phyloP scores from a whole-genome alignment of 2,113 vertebrate genomes.

The Anseranas semipalmata region DNA sequence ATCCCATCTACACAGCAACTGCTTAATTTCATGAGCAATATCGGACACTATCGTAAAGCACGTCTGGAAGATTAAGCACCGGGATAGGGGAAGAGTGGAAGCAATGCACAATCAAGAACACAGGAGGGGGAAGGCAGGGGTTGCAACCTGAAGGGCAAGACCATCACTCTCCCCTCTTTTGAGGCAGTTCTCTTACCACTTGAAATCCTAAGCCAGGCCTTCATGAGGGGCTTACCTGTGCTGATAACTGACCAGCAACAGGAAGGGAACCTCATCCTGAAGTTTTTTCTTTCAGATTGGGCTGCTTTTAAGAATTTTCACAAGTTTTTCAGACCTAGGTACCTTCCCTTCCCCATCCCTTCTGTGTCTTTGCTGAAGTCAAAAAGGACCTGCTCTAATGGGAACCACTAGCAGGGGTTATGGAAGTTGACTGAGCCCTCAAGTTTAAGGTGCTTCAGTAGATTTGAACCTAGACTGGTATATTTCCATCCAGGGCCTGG shows the following conservation, averaged over 20 bases:
- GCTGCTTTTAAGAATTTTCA: background rate
- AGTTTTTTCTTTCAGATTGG: background rate
- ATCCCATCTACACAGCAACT: background rate
- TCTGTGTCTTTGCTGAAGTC: background rate
- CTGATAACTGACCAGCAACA: background rate
- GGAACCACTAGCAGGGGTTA: background rate
- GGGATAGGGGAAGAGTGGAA: background rate
- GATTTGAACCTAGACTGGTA: background rate
- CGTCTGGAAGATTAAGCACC: rapidly evolving
- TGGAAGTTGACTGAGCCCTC: rapidly evolving
- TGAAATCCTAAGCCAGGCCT: background rate
- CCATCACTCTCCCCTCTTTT: background rate
- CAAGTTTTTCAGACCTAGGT: background rate
- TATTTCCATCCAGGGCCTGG: background rate
- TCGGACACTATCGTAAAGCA: rapidly evolving
- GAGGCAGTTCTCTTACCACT: rapidly evolving
- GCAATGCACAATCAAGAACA: rapidly evolving
- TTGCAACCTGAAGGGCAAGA: background rate
- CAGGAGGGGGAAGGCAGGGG: rapidly evolving
- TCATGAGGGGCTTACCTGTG: background rate
- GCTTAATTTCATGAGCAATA: rapidly evolving
- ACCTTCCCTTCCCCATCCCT: background rate
- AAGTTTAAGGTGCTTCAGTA: background rate
- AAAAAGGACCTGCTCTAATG: background rate
- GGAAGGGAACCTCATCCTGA: background rate